These are phyloP conservation scores for Halictus rubicundus DNA, from an alignment of 1,140 invertebrate genomes.

Conservation along the genomic window DNA sequence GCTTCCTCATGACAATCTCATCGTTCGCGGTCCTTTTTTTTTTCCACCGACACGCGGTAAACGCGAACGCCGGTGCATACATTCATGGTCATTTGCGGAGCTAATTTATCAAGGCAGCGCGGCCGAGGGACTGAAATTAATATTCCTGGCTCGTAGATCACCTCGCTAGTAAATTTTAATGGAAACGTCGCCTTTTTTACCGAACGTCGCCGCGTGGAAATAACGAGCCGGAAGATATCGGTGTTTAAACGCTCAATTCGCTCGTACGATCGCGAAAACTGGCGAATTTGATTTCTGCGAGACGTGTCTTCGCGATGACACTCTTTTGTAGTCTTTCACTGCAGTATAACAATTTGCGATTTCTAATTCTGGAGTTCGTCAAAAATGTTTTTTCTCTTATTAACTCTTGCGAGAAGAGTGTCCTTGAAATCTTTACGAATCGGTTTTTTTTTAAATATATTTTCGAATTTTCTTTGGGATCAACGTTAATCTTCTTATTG, in stretches of 20 bases:
- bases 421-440: too few relatives aligned
- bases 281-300: not conserved
- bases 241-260: slow-evolving; percentile 6
- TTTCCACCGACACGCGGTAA: not conserved
- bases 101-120: slow-evolving; percentile 45
- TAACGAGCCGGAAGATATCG: not conserved
- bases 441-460: too few relatives aligned
- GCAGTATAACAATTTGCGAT: too few relatives aligned
- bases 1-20: slow-evolving; percentile 35
- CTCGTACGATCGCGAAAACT: not conserved
- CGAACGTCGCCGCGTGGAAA: not conserved
- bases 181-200: slow-evolving; percentile 20
- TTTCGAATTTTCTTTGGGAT: too few relatives aligned
- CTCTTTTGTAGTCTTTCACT: not conserved
- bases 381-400: too few relatives aligned
- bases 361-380: too few relatives aligned
- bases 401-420: too few relatives aligned
- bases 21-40: slow-evolving; percentile 16
- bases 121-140: slow-evolving; percentile 42
- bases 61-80: not conserved
- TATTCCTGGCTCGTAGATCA: slow-evolving; percentile 44
- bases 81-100: slow-evolving; percentile 43
- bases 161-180: slow-evolving; percentile 28
- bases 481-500: too few relatives aligned
- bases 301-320: not conserved